Percentiles rank a stretch among this genome's conserved stretches.
Conservation (phyloP, 2,797 vertebrate species). For the Schizothorax lantsangensis region DNA sequence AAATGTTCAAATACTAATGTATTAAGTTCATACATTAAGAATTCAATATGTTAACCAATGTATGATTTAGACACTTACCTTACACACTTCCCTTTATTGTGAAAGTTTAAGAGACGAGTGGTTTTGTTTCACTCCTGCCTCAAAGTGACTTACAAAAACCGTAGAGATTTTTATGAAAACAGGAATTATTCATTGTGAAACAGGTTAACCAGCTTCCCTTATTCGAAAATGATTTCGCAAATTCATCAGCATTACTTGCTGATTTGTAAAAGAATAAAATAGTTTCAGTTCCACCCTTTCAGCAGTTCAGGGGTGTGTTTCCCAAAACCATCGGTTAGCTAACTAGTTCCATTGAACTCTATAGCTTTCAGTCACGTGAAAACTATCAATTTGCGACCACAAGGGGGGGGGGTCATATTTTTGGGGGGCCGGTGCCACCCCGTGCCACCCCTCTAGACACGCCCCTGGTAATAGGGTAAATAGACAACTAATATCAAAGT, state of each 20-base stretch:
- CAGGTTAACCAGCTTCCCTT: constrained; percentile 10
- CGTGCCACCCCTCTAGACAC: too few relatives aligned
- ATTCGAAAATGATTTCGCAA: background rate
- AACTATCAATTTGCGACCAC: background rate
- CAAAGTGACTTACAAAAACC: background rate
- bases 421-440: too few relatives aligned
- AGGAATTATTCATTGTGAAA: constrained; percentile 25
- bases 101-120: background rate
- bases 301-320: background rate
- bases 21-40: background rate
- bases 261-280: background rate
- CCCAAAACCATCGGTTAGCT: too few relatives aligned
- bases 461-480: background rate
- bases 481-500: background rate
- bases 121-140: background rate
- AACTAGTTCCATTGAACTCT: too few relatives aligned
- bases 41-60: background rate
- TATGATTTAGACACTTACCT: background rate
- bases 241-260: background rate
- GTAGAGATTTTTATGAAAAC: background rate
- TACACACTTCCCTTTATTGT: background rate
- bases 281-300: constrained; percentile 7
- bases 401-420: too few relatives aligned
- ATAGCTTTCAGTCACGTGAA: too few relatives aligned
- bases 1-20: background rate